phyloP scores from a whole-genome alignment of 2,797 vertebrate species.

The Eulemur mongoz region DNA sequence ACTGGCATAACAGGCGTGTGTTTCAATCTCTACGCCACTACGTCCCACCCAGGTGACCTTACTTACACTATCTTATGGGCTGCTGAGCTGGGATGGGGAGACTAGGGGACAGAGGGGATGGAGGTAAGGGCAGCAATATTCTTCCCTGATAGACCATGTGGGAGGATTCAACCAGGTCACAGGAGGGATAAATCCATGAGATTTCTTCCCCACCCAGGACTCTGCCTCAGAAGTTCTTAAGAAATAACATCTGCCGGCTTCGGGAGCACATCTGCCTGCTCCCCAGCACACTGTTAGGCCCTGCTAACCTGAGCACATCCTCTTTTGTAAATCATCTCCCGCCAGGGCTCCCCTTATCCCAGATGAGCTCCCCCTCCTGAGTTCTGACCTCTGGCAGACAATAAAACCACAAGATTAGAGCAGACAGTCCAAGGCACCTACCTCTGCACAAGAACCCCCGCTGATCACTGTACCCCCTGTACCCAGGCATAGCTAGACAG shows the following conservation, averaged over 20 bases:
- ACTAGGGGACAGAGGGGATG: accelerated
- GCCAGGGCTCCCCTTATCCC: background rate
- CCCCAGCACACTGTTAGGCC: background rate
- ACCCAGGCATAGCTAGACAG: background rate
- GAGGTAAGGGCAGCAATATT: no score
- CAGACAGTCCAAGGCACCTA: background rate
- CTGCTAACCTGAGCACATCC: slow-evolving; percentile 39
- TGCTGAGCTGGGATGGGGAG: background rate
- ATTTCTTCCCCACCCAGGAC: background rate
- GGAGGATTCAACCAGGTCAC: slow-evolving; percentile 20
- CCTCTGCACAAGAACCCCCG: background rate
- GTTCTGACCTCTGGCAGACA: slow-evolving; percentile 13
- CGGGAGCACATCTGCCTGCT: slow-evolving; percentile 18
- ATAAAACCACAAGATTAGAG: background rate
- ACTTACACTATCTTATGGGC: background rate
- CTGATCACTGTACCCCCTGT: background rate
- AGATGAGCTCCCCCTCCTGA: background rate
- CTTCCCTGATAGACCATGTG: background rate
- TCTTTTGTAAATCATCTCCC: slow-evolving; percentile 61
- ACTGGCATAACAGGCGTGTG: background rate
- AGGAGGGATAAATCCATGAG: background rate
- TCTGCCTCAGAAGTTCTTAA: slow-evolving; percentile 59
- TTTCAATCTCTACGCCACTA: background rate
- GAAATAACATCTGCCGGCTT: slow-evolving; percentile 55
- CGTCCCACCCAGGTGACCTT: background rate